Evolutionary conservation across 1,140 invertebrate species (phyloP), one percentile per base, ranked within the genome.

Genomic region (Pachypsylla venusta): DNA sequence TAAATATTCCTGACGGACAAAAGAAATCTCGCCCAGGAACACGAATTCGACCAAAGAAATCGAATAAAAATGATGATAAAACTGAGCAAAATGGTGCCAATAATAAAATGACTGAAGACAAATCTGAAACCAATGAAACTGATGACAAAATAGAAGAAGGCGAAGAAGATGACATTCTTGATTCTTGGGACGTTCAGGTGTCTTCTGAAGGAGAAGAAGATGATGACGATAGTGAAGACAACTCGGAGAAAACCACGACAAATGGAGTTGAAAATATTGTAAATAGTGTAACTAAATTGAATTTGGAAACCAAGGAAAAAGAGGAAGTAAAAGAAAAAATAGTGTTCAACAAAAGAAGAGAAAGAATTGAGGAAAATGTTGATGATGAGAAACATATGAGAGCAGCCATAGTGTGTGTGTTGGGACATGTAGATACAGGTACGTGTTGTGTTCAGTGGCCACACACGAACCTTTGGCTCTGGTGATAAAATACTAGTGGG

Each of bases 371-470:
- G 68, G 87, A 85, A 65, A 89, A 87, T 62, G 67, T 83, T 4
- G 88, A 95, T 58, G 78, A 83, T 56, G 42, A 48, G 42, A 48
- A 48, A 7, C 22, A 19, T 22, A 75, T 99, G 1, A 78, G 97
- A 59, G 91, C 95, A 0, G 92, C 94, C 10, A 92, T 99, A 20
- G 93, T 99, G 1, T 99, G 96, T 73, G 96, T 99, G 1, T 74
- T 99, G 1, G 97, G 97, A n/a, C 97, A 99, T 70, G 97, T 99
- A 28, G 97, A 99, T 76, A 99, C 97, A 0, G 96, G 95, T 40
- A n/a, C n/a, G n/a, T n/a, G n/a, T n/a, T n/a, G n/a, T n/a, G n/a
- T n/a, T n/a, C n/a, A n/a, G n/a, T n/a, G n/a, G n/a, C n/a, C n/a
- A n/a, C n/a, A n/a, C n/a, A n/a, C n/a, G n/a, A n/a, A n/a, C n/a